Evolutionary conservation across 2,888 invertebrate genomes (phyloP).

Genomic region (Drosophila kuntzei): DNA sequence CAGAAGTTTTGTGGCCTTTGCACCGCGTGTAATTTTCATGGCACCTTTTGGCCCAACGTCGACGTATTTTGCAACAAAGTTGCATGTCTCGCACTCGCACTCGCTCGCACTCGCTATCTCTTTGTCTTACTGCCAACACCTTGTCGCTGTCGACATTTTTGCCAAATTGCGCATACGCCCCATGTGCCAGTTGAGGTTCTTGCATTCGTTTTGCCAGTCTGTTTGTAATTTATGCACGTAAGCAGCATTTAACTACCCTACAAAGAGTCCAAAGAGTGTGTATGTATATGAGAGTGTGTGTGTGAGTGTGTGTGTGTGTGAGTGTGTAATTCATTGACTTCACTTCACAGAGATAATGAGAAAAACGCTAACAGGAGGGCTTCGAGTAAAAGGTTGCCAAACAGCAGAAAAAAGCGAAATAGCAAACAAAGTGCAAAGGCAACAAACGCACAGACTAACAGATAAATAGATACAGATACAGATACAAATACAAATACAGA

Average conservation of each 20-base stretch:
- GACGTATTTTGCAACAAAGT: constrained; percentile 39
- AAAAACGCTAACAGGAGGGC: constrained; percentile 51
- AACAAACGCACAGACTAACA: constrained; percentile 4
- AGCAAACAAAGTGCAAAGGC: constrained; percentile 30
- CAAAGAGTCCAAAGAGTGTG: not conserved
- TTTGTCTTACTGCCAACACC: constrained; percentile 33
- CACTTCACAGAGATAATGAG: constrained; percentile 63
- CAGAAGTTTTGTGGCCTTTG: constrained; percentile 53
- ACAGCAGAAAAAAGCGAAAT: constrained; percentile 40
- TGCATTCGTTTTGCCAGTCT: constrained; percentile 29
- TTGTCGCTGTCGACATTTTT: constrained; percentile 53
- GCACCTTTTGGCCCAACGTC: constrained; percentile 13
- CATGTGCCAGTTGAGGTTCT: constrained; percentile 39
- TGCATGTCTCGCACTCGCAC: constrained; percentile 39
- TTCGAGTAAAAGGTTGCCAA: constrained; percentile 16
- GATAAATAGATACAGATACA: constrained; percentile 3
- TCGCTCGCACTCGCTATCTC: not conserved
- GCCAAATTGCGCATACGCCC: constrained; percentile 70
- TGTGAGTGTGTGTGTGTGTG: constrained; percentile 7
- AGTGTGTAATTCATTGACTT: constrained; percentile 56
- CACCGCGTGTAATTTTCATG: constrained; percentile 25
- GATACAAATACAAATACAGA: not conserved
- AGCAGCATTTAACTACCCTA: constrained; percentile 40
- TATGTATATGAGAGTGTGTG: no score
- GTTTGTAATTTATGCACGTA: constrained; percentile 66